Base-by-base conservation (phyloP, 2,797 vertebrate genomes). In the Lithobates pipiens region DNA sequence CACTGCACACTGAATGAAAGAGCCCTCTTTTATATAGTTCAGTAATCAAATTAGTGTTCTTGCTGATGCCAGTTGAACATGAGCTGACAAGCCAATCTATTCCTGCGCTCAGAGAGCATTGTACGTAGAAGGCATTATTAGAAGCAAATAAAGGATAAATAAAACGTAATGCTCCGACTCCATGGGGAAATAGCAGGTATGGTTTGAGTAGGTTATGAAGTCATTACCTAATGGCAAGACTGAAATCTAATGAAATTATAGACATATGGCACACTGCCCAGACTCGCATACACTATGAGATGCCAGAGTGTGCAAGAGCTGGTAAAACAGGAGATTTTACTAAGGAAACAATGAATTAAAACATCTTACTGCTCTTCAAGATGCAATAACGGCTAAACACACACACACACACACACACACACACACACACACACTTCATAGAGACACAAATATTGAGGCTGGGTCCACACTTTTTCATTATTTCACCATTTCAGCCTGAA, bases 41-140 rank as follows among this genome's bases (percentile, higher is more conserved):
- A 80, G 78, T 69, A 80, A 80, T 80, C 42, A 70, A 42, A 70
- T 80, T 71, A 80, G 21, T 11, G 76, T 77, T 77, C 18, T 10
- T 32, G 78, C 78, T 80, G 78, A 80, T 80, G 50, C 79, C 69
- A 81, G 46, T 21, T 82, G 25, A 74, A 74, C 54, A 75, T 10
- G 27, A 82, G 34, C 71, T 73, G 71, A 82, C 70, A 74, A 46
- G 54, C 36, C 71, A 82, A 65, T 74, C 71, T 50, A 39, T 36
- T 50, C 13, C 32, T 50, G 61, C 36, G 68, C 65, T 76, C 61
- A 68, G 72, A 50, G 25, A 13, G 10, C 23, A 21, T n/a, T 50
- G 21, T 21, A 39, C 7, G n/a, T 57, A 75, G 34, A 63, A 73
- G 32, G n/a, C 69, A 63, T 73, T 73, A 34, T 82, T 25, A 76